These are phyloP conservation scores for Phaethon lepturus DNA, from an alignment of 2,113 vertebrate species.

Conservation along the genomic window DNA sequence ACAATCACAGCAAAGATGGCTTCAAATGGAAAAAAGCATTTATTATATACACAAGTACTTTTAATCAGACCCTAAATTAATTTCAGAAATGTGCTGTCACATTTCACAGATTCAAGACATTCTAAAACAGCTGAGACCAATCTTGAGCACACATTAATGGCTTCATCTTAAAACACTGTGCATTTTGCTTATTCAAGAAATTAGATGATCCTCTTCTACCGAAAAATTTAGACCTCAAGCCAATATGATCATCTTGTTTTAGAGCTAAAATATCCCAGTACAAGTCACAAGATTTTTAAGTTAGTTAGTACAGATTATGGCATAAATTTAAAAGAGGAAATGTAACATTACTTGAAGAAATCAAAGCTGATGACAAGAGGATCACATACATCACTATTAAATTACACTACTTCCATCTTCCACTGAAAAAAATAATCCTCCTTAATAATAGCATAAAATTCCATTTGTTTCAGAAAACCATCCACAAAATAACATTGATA, in stretches of 20 bases:
- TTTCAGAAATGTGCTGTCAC: background rate
- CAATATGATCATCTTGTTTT: background rate
- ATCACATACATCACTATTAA: background rate
- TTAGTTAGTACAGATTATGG: background rate
- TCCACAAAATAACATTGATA: background rate
- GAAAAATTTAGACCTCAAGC: background rate
- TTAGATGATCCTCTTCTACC: background rate
- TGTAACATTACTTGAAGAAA: background rate
- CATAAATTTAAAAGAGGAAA: background rate
- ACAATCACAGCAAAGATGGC: background rate
- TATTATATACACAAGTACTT: background rate
- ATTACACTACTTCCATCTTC: background rate
- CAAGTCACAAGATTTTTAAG: background rate
- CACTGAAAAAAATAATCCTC: background rate
- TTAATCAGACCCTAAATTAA: background rate
- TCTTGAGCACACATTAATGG: background rate
- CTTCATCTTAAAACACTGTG: background rate
- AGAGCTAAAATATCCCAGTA: background rate
- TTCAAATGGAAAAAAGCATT: background rate
- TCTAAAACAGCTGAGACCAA: background rate
- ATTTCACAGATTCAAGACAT: background rate
- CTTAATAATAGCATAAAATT: background rate
- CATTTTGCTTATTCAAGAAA: background rate
- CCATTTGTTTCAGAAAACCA: background rate
- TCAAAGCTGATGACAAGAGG: background rate